Conservation (phyloP, 37 sponge, comb jelly and placozoan species). For the Geodia barretti region DNA sequence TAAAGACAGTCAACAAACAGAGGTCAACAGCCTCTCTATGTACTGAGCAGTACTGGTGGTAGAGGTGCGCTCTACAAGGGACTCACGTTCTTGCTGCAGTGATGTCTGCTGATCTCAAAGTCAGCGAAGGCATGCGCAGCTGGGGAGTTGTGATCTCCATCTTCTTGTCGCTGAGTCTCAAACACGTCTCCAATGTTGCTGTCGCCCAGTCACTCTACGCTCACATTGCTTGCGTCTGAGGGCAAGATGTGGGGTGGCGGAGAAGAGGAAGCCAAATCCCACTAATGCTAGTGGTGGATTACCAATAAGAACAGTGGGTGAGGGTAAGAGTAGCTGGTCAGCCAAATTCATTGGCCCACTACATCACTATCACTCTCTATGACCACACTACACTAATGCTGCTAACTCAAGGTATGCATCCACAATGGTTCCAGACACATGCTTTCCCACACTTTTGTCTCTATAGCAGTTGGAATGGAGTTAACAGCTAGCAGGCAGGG, state of each 20-base stretch:
- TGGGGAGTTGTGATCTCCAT: conserved; percentile 52
- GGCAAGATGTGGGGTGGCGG: neutral
- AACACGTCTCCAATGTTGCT: conserved; percentile 59
- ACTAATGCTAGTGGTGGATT: neutral
- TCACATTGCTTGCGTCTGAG: conserved; percentile 87
- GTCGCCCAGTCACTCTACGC: conserved; percentile 79
- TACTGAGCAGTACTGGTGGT: neutral
- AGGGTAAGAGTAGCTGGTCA: neutral
- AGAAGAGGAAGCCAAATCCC: neutral
- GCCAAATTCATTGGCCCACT: neutral
- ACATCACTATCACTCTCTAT: neutral
- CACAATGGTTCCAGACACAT: no score
- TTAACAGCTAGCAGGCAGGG: no score
- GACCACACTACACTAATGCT: no score
- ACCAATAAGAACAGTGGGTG: neutral
- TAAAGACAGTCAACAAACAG: no score
- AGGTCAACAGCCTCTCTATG: neutral
- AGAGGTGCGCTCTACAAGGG: neutral
- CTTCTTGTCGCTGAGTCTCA: conserved; percentile 16
- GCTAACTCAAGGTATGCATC: no score
- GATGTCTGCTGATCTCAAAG: conserved; percentile 62
- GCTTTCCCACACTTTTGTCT: no score
- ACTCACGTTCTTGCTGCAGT: conserved; percentile 56
- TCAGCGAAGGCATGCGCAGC: conserved; percentile 65
- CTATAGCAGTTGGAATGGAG: no score